Evolutionary conservation across 2,888 invertebrate species (phyloP), one percentile per base, ranked within the genome.

Genomic region (Lasius platythorax): DNA sequence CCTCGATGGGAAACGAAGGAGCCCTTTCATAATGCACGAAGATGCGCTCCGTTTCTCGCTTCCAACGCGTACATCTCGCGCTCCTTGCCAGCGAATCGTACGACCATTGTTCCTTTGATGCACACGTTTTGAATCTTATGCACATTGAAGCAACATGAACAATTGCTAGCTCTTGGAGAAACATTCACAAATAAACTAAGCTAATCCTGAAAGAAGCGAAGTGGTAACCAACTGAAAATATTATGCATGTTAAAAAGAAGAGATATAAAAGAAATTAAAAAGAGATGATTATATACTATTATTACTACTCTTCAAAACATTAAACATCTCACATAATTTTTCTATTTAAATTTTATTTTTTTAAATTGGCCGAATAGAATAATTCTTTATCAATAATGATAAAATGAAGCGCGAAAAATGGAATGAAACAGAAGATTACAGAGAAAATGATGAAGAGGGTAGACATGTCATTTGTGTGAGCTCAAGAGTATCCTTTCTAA

Each of bases 401-500:
- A 33, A 58, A 23, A 12, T 28, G 12, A 23, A 23, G 6, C 50
- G 40, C 28, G 18, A 37, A 73, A 53, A 73, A 58, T 6, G 11
- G 12, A 58, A 46, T 23, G n/a, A 46, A 70, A 15, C 53, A n/a
- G 53, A 70, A 70, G 70, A 46, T 37, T 61, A 46, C 37, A 9
- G 28, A 61, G 3, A 61, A 33, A 43, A 46, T 79, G 28, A 70
- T 12, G 28, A 79, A 46, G 18, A 72, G 61, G 61, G 73, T 70
- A 46, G 46, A 61, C 61, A 43, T 46, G 43, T 70, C 79, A 72
- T 61, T 79, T 33, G 79, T 43, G 30, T 50, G 40, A 72, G 46
- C 33, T 70, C 78, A 56, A 66, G 50, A 53, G 63, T 82, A 70
- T 85, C 70, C 64, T 86, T 87, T 82, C 64, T 83, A 76, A 78